Base-by-base conservation (phyloP, 2,888 invertebrate genomes). In the Hemistola chrysoprasaria region DNA sequence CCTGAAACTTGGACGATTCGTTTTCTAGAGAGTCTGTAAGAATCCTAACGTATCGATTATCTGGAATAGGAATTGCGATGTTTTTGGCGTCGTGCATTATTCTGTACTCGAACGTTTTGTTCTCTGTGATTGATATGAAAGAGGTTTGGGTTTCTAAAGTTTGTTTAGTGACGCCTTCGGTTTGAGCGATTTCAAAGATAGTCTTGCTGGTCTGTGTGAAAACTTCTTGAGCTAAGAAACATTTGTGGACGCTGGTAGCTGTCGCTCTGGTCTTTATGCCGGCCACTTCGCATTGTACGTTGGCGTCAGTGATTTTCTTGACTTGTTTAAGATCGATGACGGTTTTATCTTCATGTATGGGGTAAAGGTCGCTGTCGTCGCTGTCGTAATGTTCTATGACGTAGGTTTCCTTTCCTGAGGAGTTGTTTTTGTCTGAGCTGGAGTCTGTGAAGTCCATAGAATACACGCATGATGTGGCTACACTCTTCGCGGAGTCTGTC, bases 131-230 rank as follows among this genome's bases (percentile, higher is more conserved):
- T 6, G 83, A 84, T 33, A 81, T 47, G 9, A 70, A 64, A 2
- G 87, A 88, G 0, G 88, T 88, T 63, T 88, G 88, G 0, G 88
- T 88, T 44, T 84, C 71, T 26, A 86, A 57, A 1, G 23, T 71
- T 71, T 10, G 50, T 56, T 21, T 67, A 42, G 5, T 44, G 21
- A 9, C 47, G 1, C 51, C 56, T n/a, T 83, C 83, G 7, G 59
- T 59, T 55, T 82, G 74, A 3, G 86, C 89, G 34, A 91, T 58
- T 54, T 91, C 79, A 23, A 91, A 66, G 28, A 91, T 87, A 1
- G 91, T 91, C 74, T 90, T 91, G 53, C 91, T 91, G 0, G 91
- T 91, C 70, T 91, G 91, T 5, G 91, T 91, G 45, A 71, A 84
- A 9, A 67, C 80, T 60, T 88, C 88, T 56, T 80, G 76, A 7